These are phyloP conservation scores for Seriola aureovittata DNA, from an alignment of 2,113 vertebrate species.

Conservation along the genomic window DNA sequence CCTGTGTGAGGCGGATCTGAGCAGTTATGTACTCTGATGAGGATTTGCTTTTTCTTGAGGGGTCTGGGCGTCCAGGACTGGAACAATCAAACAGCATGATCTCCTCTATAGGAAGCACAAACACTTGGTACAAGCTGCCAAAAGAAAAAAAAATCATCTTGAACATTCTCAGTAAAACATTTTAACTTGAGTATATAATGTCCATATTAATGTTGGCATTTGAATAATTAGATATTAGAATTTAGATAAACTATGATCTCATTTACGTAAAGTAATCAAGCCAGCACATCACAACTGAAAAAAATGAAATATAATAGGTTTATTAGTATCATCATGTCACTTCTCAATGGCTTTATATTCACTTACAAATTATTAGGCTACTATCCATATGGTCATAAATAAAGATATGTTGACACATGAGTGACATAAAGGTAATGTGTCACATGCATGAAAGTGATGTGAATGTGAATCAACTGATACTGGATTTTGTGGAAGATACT, in stretches of 20 bases:
- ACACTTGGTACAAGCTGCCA: constrained; percentile 92
- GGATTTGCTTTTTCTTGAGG: constrained; percentile 77
- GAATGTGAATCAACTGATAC: too few relatives aligned
- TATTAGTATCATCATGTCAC: background rate
- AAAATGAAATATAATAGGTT: background rate
- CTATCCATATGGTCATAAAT: too few relatives aligned
- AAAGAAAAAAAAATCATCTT: background rate
- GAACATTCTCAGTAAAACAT: background rate
- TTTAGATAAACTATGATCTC: background rate
- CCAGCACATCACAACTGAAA: background rate
- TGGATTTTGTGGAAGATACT: too few relatives aligned
- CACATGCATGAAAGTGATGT: too few relatives aligned
- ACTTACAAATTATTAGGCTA: too few relatives aligned
- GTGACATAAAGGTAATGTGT: too few relatives aligned
- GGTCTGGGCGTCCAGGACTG: constrained; percentile 75
- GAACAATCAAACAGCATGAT: constrained; percentile 88
- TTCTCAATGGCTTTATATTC: background rate
- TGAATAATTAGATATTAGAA: background rate
- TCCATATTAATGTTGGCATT: background rate
- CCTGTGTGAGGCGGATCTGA: constrained; percentile 83
- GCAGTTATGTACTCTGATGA: constrained; percentile 87
- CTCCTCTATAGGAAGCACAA: constrained; percentile 87
- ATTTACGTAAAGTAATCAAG: too few relatives aligned
- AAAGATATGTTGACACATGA: too few relatives aligned
- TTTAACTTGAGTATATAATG: background rate